Conservation (phyloP, 2,797 vertebrate genomes). For the Rhodeus uyekii region DNA sequence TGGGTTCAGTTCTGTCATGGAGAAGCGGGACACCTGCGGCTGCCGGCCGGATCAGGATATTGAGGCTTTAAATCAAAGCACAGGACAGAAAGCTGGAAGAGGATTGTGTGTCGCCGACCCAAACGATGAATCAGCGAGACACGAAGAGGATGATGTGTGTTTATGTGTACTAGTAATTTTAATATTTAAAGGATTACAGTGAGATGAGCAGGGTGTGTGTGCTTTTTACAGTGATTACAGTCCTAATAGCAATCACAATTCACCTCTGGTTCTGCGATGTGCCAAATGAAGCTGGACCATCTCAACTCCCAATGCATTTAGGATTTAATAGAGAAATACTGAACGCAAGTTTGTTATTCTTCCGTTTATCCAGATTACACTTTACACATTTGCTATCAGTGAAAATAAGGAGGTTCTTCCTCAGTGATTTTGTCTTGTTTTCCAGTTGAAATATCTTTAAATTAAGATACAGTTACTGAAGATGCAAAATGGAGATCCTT, state of each 20-base stretch:
- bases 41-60: too few relatives aligned
- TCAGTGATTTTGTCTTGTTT: not conserved
- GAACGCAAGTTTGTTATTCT: too few relatives aligned
- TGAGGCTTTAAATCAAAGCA: too few relatives aligned
- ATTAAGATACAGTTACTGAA: not conserved
- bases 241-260: not conserved
- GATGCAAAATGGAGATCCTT: too few relatives aligned
- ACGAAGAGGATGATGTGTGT: too few relatives aligned
- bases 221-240: not conserved
- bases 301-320: not conserved
- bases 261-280: not conserved
- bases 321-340: too few relatives aligned
- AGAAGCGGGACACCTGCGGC: too few relatives aligned
- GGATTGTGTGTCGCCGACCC: constrained; percentile 10
- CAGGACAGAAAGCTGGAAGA: not conserved
- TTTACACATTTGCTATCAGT: not conserved
- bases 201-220: not conserved
- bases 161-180: not conserved
- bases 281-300: not conserved
- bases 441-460: not conserved
- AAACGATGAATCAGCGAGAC: too few relatives aligned
- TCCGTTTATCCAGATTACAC: not conserved
- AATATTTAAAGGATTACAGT: not conserved
- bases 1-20: too few relatives aligned
- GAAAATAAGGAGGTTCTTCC: not conserved